A percentile compares a stretch with the other conserved stretches of the same genome.
These are phyloP conservation scores for Volucella inflata DNA, from an alignment of 2,888 invertebrate species.

Conservation along the genomic window DNA sequence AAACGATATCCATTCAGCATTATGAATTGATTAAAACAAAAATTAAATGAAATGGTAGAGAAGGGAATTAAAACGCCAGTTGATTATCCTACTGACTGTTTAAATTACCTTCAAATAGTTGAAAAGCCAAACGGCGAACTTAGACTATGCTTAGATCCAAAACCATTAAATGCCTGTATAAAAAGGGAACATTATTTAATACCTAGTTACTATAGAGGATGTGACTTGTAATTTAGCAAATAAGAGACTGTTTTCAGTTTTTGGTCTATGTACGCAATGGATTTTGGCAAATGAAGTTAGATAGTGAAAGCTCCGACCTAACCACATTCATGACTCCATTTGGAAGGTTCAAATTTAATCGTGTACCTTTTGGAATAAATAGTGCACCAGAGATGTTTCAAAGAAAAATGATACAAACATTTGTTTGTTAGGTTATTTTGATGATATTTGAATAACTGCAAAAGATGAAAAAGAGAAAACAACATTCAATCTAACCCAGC, in stretches of 20 bases:
- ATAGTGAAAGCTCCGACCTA: conserved; percentile 71
- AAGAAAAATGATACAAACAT: conserved; percentile 77
- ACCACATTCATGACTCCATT: conserved; percentile 77
- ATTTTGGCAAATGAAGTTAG: conserved; percentile 73
- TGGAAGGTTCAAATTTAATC: conserved; percentile 73
- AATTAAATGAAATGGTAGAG: conserved; percentile 62
- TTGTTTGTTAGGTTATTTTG: conserved; percentile 80
- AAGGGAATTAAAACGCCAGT: conserved; percentile 73
- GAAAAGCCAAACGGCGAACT: conserved; percentile 74
- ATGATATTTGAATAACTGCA: conserved; percentile 79
- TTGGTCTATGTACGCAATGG: conserved; percentile 63
- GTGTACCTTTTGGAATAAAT: conserved; percentile 79
- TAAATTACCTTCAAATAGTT: conserved; percentile 76
- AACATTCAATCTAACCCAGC: conserved; percentile 54
- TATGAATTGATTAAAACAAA: conserved; percentile 52
- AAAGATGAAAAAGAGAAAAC: conserved; percentile 66
- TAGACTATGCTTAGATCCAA: conserved; percentile 76
- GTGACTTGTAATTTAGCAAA: conserved; percentile 58
- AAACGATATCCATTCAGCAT: conserved; percentile 70
- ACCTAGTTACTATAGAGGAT: conserved; percentile 77
- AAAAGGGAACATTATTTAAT: conserved; percentile 77
- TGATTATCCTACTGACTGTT: conserved; percentile 76
- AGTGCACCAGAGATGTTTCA: conserved; percentile 80
- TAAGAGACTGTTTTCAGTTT: conserved; percentile 68
- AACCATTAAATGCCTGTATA: conserved; percentile 76